Evolutionary conservation across 2,888 invertebrate species (phyloP).

Genomic region (Temnothorax rugatulus): DNA sequence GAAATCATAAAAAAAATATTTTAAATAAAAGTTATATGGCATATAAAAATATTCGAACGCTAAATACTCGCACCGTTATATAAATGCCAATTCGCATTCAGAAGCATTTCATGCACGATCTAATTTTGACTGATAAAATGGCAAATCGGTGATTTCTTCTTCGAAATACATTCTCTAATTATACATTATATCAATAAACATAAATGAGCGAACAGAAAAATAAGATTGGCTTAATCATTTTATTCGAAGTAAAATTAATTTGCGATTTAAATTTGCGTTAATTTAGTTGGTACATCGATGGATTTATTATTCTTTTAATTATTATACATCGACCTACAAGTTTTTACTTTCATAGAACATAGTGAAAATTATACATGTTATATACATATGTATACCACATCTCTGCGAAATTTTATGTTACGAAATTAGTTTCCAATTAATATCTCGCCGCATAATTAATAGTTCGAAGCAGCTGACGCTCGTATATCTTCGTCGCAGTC

Average conservation of each 20-base stretch:
- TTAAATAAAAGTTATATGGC: background rate
- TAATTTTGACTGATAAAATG: background rate
- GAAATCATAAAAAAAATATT: background rate
- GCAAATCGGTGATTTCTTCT: background rate
- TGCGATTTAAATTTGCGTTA: background rate
- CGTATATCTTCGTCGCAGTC: background rate
- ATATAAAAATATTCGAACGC: background rate
- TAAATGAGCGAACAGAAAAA: conserved; percentile 1
- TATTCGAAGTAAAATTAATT: background rate
- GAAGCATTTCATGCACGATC: background rate
- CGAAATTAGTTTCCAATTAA: conserved; percentile 22
- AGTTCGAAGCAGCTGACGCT: background rate
- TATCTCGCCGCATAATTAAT: conserved; percentile 26
- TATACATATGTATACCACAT: background rate
- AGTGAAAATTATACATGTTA: background rate
- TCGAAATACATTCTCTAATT: background rate
- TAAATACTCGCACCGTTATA: background rate
- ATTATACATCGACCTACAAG: background rate
- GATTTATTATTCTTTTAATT: background rate
- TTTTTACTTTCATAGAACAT: background rate
- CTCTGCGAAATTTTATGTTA: background rate
- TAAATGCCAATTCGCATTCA: background rate
- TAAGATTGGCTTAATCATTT: conserved; percentile 8
- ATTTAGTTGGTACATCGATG: background rate
- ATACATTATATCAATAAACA: background rate